A percentile compares a stretch with the other conserved stretches of the same genome.
Conservation (phyloP, 2,113 vertebrate species). For the Ceyx melanurus region DNA sequence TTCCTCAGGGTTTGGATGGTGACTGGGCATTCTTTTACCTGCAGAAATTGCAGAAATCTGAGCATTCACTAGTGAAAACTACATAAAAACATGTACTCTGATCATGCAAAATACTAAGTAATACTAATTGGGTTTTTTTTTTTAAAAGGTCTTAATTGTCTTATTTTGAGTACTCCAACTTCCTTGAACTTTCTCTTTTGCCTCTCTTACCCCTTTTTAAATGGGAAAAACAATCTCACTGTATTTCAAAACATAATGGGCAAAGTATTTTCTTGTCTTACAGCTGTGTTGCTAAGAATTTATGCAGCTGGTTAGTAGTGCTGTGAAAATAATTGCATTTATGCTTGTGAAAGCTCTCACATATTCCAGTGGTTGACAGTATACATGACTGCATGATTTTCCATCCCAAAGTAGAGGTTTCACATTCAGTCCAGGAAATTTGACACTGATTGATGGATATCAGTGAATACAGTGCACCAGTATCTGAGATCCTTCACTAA, state of each 20-base stretch:
- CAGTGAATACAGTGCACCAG: background rate
- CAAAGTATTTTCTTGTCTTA: background rate
- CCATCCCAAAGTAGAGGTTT: background rate
- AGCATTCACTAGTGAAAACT: background rate
- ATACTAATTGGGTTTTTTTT: background rate
- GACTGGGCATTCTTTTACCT: background rate
- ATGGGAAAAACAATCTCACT: background rate
- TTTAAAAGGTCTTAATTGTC: background rate
- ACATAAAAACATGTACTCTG: background rate
- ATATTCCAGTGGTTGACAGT: background rate
- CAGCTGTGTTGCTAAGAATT: background rate
- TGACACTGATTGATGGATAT: background rate
- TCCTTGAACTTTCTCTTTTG: background rate
- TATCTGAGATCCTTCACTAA: background rate
- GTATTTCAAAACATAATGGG: background rate
- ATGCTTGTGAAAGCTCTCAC: background rate
- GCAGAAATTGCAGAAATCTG: background rate
- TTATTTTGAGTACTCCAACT: background rate
- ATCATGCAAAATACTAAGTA: background rate
- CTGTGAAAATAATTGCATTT: background rate
- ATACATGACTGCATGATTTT: background rate
- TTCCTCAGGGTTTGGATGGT: background rate
- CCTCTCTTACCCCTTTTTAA: background rate
- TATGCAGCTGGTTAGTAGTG: background rate
- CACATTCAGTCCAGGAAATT: background rate